Evolutionary conservation across 2,113 vertebrate genomes (phyloP), one percentile per base, ranked within the genome.

Genomic region (Amphilophus citrinellus): DNA sequence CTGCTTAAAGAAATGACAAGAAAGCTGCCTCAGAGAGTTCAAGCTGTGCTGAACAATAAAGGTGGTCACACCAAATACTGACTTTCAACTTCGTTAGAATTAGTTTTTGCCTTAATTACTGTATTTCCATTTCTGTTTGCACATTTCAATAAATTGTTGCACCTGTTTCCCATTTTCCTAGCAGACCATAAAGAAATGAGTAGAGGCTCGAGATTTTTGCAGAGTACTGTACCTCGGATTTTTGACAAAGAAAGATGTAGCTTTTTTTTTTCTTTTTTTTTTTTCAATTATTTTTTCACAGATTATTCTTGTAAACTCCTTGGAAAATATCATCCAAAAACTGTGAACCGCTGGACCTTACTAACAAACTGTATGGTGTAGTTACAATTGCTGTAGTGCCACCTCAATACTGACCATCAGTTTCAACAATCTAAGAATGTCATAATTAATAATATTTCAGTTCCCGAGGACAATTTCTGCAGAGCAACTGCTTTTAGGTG

Each of bases 401-500:
- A 53, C 50, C 50, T 53, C 50, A 14, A 18, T 6, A 53, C 50
- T 53, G 50, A 53, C 17, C 50, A 18, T 53, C 17, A 53, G 50
- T 53, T 18, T 53, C 15, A 53, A 18, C 50, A 73, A 18, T 73
- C 47, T 32, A 53, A 56, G n/a, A 73, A 53, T 3, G 17, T n/a
- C 44, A 30, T 13, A 73, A 35, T 73, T 56, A 56, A 56, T 73
- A 53, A 73, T 32, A 73, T 73, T 56, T 56, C 17, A 73, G 47
- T 73, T 73, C 68, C 68, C n/a, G 44, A 56, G 68, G 47, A 73
- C 47, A 56, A 56, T n/a, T 56, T 35, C 27, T 73, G 47, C 68
- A 73, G 47, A 35, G 32, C 17, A 56, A 56, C 32, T 56, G 18
- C 42, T 73, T 73, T 73, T 20, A n/a, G 18, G 13, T 27, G 13